A percentile compares a stretch with the other conserved stretches of the same genome.
Conservation (phyloP, 2,797 vertebrate genomes). For the Ctenopoma kingsleyae region DNA sequence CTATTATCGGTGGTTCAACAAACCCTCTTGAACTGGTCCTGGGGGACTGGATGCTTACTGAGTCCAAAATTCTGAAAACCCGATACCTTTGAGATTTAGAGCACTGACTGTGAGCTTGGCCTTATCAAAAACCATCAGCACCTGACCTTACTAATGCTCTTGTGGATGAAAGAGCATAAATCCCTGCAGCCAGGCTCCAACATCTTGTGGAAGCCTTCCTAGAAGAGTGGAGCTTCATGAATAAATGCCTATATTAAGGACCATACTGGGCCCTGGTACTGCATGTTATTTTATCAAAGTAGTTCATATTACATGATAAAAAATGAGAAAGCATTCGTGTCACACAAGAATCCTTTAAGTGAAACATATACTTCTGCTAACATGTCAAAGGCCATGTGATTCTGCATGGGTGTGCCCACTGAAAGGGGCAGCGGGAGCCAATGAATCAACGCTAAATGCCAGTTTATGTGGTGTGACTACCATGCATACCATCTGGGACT, state of each 20-base stretch:
- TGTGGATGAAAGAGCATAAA: slow-evolving; percentile 10
- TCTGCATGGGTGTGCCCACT: slow-evolving; percentile 51
- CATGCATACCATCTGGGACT: slow-evolving; percentile 76
- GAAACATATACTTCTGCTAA: slow-evolving; percentile 13
- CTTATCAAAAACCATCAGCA: slow-evolving; percentile 36
- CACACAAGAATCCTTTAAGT: slow-evolving; percentile 7
- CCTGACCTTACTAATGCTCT: slow-evolving; percentile 25
- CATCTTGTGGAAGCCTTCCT: background rate
- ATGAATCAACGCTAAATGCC: slow-evolving; percentile 72
- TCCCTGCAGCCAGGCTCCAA: slow-evolving; percentile 6
- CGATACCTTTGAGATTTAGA: slow-evolving; percentile 16
- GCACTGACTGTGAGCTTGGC: slow-evolving; percentile 10
- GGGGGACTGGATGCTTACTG: too few relatives aligned
- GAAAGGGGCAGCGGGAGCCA: slow-evolving; percentile 61
- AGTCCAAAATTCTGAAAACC: too few relatives aligned
- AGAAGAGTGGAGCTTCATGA: background rate
- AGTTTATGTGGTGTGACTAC: slow-evolving; percentile 74
- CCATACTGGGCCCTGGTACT: background rate
- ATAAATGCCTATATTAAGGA: background rate
- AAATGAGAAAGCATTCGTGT: slow-evolving; percentile 1
- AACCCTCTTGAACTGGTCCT: too few relatives aligned
- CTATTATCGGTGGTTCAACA: too few relatives aligned
- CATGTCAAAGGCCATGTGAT: slow-evolving; percentile 35
- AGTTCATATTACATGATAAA: slow-evolving; percentile 3
- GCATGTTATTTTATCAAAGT: background rate